These are phyloP conservation scores for Formicarius rufipectus DNA, from an alignment of 2,113 vertebrate genomes.

Conservation along the genomic window DNA sequence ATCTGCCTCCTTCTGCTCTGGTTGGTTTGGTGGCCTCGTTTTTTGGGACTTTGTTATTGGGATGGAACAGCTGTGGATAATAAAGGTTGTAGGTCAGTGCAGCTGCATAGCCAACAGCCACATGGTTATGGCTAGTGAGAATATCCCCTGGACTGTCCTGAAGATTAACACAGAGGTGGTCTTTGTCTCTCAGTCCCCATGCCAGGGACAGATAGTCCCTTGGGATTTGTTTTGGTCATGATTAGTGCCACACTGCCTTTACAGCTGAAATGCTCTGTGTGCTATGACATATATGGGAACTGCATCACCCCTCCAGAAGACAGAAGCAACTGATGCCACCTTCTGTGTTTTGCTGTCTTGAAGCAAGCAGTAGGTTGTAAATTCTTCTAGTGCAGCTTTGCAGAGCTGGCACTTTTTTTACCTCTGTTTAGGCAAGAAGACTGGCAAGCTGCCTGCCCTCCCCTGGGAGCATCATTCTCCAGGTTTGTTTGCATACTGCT, in stretches of 20 bases:
- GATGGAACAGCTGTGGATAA: background rate
- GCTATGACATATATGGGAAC: background rate
- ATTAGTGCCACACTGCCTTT: background rate
- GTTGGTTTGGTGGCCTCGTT: background rate
- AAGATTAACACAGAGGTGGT: background rate
- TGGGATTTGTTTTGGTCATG: background rate
- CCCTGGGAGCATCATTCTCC: background rate
- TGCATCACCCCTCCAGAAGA: background rate
- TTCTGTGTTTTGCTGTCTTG: background rate
- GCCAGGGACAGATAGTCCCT: background rate
- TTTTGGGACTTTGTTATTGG: background rate
- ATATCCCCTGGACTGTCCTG: background rate
- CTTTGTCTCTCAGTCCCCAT: background rate
- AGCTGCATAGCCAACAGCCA: background rate
- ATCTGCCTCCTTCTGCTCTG: background rate
- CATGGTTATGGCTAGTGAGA: background rate
- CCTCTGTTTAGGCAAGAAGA: background rate
- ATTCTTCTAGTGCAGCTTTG: background rate
- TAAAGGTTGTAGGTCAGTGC: background rate
- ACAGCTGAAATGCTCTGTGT: background rate
- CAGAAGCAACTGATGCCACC: background rate
- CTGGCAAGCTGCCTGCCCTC: background rate
- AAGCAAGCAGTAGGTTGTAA: background rate
- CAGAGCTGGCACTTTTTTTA: background rate
- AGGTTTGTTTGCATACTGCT: slow-evolving; percentile 14